phyloP scores from a whole-genome alignment of 1,140 invertebrate species.

The Drosophila insularis region DNA sequence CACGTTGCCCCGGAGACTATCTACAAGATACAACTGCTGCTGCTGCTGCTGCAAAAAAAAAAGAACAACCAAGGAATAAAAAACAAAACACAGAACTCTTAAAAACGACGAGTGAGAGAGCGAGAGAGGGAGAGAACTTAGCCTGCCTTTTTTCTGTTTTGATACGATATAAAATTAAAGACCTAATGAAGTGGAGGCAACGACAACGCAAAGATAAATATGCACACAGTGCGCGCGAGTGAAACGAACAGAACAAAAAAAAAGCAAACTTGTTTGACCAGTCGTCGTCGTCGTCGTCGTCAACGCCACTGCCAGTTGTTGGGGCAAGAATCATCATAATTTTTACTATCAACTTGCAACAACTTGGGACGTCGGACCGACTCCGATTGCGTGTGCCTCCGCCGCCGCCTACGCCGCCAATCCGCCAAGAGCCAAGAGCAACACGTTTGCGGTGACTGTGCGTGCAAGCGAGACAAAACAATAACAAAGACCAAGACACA shows the following conservation, averaged over 20 bases:
- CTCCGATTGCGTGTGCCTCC: slow-evolving; percentile 68
- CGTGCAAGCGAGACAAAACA: slow-evolving; percentile 69
- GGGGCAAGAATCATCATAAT: slow-evolving; percentile 80
- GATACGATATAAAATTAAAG: slow-evolving; percentile 80
- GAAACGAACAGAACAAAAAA: slow-evolving; percentile 18
- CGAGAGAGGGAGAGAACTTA: background rate
- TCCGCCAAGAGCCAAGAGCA: slow-evolving; percentile 1
- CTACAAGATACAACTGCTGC: slow-evolving; percentile 46
- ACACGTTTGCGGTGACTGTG: background rate
- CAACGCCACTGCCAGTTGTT: slow-evolving; percentile 38
- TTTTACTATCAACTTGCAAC: slow-evolving; percentile 80
- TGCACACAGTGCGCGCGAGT: slow-evolving; percentile 51
- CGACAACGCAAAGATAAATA: slow-evolving; percentile 77
- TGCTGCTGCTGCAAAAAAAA: slow-evolving; percentile 42
- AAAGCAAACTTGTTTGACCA: slow-evolving; percentile 73
- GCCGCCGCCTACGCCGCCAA: slow-evolving; percentile 58
- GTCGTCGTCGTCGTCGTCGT: slow-evolving; percentile 31
- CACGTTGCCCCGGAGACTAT: slow-evolving; percentile 49
- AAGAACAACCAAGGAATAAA: background rate
- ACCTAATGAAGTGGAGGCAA: slow-evolving; percentile 78
- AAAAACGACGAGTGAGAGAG: background rate
- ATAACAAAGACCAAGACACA: slow-evolving; percentile 53
- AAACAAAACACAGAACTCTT: background rate
- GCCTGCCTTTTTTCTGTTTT: slow-evolving; percentile 68
- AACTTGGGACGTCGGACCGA: slow-evolving; percentile 54